Evolutionary conservation across 2,113 vertebrate genomes (phyloP).

Genomic region (Egretta garzetta): DNA sequence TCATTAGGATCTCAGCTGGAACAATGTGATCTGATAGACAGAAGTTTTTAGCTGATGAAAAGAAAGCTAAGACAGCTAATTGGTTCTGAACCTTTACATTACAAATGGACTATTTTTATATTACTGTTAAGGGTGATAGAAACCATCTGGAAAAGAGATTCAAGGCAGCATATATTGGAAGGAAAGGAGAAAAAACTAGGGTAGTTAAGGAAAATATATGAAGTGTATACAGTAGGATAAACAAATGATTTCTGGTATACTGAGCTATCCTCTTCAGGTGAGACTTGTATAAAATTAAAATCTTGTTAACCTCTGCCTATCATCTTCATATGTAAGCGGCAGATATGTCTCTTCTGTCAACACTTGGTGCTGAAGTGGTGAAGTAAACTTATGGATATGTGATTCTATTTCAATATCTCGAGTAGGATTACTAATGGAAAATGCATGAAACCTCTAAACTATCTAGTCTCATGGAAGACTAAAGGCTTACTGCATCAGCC

Average conservation of each 20-base stretch:
- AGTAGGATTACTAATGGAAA: background rate
- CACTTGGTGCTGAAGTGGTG: background rate
- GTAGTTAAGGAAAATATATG: background rate
- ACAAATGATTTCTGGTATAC: background rate
- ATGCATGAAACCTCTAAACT: background rate
- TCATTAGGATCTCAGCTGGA: conserved; percentile 26
- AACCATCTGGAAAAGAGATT: background rate
- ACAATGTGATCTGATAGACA: background rate
- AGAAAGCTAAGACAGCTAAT: background rate
- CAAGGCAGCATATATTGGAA: background rate
- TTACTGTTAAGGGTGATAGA: background rate
- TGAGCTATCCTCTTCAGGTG: background rate
- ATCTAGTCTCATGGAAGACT: background rate
- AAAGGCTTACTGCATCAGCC: background rate
- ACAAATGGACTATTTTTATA: background rate
- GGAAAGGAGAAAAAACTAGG: background rate
- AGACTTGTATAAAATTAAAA: background rate
- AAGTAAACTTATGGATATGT: background rate
- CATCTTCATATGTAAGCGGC: background rate
- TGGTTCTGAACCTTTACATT: background rate
- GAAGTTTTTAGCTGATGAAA: conserved; percentile 16
- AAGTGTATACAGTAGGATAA: background rate
- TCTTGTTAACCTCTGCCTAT: background rate
- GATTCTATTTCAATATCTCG: background rate
- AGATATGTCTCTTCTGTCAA: background rate